Percentiles rank a stretch among this genome's conserved stretches.
Evolutionary conservation across 2,888 invertebrate genomes (phyloP).

Genomic region (Byasa hedistus): DNA sequence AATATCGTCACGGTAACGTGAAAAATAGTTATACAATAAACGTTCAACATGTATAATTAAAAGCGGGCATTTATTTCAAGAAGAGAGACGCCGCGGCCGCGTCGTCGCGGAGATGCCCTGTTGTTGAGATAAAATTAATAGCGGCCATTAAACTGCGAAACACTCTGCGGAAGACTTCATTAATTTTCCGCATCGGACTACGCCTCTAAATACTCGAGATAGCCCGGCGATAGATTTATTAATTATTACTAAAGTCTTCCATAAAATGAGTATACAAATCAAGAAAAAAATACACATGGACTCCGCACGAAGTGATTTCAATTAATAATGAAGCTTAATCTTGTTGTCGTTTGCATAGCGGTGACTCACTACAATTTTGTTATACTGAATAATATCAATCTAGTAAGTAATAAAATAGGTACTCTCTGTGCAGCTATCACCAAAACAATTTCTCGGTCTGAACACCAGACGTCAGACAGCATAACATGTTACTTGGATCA

Average conservation of each 20-base stretch:
- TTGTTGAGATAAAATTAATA: conserved; percentile 76
- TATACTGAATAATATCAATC: too few relatives aligned
- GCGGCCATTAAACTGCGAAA: conserved; percentile 73
- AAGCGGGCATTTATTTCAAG: conserved; percentile 45
- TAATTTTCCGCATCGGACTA: conserved; percentile 68
- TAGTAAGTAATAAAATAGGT: too few relatives aligned
- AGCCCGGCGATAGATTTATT: conserved; percentile 70
- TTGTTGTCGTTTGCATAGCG: background rate
- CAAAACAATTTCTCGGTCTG: too few relatives aligned
- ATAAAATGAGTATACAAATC: conserved; percentile 9
- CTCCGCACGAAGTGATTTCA: background rate
- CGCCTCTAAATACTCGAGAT: conserved; percentile 69
- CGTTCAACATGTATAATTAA: conserved; percentile 38
- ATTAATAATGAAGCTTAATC: background rate
- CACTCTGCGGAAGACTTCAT: conserved; percentile 74
- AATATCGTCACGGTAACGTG: conserved; percentile 9
- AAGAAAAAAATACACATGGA: background rate
- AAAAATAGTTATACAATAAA: conserved; percentile 16
- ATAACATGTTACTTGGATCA: too few relatives aligned
- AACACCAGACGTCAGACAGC: too few relatives aligned
- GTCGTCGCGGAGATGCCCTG: conserved; percentile 48
- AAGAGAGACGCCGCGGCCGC: conserved; percentile 37
- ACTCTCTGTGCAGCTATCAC: too few relatives aligned
- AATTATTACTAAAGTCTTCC: conserved; percentile 54
- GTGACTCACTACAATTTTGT: background rate